A percentile compares a stretch with the other conserved stretches of the same genome.
Evolutionary conservation across 2,797 vertebrate species (phyloP).

Genomic region (Lepus oiostolus): DNA sequence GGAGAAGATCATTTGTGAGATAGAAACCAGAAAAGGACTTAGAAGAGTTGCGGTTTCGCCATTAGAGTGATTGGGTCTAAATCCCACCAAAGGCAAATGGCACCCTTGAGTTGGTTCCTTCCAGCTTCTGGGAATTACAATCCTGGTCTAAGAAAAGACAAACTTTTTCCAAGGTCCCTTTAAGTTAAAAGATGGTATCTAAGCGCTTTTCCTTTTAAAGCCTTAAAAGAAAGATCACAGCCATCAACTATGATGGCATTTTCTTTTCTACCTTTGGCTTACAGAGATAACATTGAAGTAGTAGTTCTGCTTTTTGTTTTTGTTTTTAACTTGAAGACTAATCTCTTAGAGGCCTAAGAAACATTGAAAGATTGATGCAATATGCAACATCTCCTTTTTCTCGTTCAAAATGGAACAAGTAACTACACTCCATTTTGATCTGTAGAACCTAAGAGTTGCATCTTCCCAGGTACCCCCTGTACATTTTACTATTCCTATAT

Average conservation of each 20-base stretch:
- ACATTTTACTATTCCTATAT: no score
- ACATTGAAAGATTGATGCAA: no score
- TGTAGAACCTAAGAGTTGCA: no score
- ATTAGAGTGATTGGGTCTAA: background rate
- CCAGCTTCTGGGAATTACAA: background rate
- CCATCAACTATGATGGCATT: background rate
- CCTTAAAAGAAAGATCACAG: background rate
- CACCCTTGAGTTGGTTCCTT: background rate
- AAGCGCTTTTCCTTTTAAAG: background rate
- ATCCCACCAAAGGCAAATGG: background rate
- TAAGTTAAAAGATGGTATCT: background rate
- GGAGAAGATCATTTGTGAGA: background rate
- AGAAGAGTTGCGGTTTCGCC: background rate
- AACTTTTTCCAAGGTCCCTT: slow-evolving; percentile 10
- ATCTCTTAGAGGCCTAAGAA: no score
- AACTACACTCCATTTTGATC: no score
- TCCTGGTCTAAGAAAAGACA: slow-evolving; percentile 28
- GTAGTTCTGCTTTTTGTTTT: background rate
- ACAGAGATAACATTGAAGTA: background rate
- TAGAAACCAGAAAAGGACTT: background rate
- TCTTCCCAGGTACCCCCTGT: no score
- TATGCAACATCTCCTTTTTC: no score
- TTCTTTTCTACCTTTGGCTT: background rate
- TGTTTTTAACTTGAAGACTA: no score
- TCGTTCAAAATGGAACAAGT: no score